Evolutionary conservation across 2,797 vertebrate species (phyloP), one percentile per base, ranked within the genome.

Genomic region (Ispidina picta): DNA sequence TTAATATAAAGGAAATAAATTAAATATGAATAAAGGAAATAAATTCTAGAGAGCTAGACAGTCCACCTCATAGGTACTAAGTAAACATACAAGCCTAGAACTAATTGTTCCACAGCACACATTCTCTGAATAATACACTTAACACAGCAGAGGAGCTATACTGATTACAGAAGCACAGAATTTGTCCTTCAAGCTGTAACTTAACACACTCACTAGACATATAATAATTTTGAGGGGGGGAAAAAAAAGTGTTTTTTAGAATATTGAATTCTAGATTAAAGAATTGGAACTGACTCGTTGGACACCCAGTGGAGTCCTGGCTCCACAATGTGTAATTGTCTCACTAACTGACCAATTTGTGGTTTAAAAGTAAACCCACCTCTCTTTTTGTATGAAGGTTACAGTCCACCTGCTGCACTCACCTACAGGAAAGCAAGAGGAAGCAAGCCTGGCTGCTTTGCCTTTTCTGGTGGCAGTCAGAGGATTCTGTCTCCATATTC

Each of bases 271-370:
- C 19, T 69, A 71, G 28, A 73, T 28, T 60, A 62, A 31, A 81
- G 39, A 74, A 68, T 19, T 33, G 23, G 18, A 58, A 63, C 11
- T 16, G n/a, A 89, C 39, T 66, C 39, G 37, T 0, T 35, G 23
- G 52, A 71, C 7, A 70, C 5, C 1, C 48, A 54, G 10, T 15
- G 19, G 39, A 81, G 26, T 63, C 17, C 19, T 3, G 2, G 23
- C 5, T 8, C 6, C 15, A 39, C 0, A 0, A 46, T 64, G 54
- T 28, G 11, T 1, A 0, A 49, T 19, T 44, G 29, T 26, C 46
- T 75, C 29, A 55, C 21, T 13, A 58, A 10, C 41, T 54, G 28
- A 49, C 18, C 54, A 28, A 31, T 44, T 81, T 86, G 9, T 35
- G 66, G 8, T 17, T 76, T 49, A 63, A 44, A 74, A 15, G 6